Base-by-base conservation (phyloP, 2,113 vertebrate species). In the Mixornis gularis region DNA sequence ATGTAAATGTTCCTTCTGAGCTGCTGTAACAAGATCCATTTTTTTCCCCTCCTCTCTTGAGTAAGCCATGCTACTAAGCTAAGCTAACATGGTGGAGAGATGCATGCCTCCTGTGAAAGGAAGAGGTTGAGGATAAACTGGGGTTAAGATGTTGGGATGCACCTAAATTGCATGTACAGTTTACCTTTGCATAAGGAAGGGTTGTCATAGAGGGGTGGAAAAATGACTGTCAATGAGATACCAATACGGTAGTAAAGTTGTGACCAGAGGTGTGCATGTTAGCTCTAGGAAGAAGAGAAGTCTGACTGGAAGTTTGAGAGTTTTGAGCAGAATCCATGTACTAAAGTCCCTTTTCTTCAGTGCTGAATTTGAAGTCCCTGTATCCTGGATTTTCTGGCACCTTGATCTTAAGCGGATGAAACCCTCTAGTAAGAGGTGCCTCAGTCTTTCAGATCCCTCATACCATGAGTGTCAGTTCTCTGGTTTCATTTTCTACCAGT, bases 241-340 rank as follows among this genome's bases (percentile, higher is more conserved):
- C 20, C 34, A 36, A 0, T 40, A 26, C 0, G 1, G 6, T 19
- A 16, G 30, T 56, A 8, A 65, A 46, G 12, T 38, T 48, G 6
- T 69, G 41, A 73, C 21, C 5, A 40, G 20, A 70, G 20, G 10
- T 30, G 2, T 15, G 8, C 3, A 4, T 32, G 11, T 70, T 83
- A 71, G 18, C 21, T 64, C 34, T 76, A n/a, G 26, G 29, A 72
- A 63, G 29, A 74, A 34, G 26, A 49, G 24, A 43, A 58, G 9
- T 58, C 38, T 58, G 20, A 21, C 43, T 34, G 62, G 8, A 81
- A 10, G 4, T 72, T 76, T 26, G 8, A 46, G 58, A 68, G 7
- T 71, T 79, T 38, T 69, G 43, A 44, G 38, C 25, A 52, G 10
- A 68, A 60, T 44, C 7, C 2, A 0, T 38, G 5, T 53, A 25